A percentile compares a stretch with the other conserved stretches of the same genome.
phyloP scores from a whole-genome alignment of 2,113 vertebrate species.

The Ptychochromis oligacanthus region DNA sequence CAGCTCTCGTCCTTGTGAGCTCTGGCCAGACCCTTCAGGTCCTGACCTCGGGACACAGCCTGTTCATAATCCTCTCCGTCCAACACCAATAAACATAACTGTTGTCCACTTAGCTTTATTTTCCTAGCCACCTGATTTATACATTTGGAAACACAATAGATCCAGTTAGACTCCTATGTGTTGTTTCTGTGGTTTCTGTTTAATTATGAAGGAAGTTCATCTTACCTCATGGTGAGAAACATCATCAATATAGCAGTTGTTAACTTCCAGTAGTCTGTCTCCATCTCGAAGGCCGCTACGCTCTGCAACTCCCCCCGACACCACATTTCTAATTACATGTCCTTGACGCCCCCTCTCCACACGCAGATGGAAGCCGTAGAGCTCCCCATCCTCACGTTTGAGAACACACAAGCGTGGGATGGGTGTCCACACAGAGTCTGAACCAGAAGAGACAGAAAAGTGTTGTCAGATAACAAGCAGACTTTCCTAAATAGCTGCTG shows the following conservation, averaged over 20 bases:
- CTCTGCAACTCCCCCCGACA: slow-evolving; percentile 79
- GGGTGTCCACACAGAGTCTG: slow-evolving; percentile 30
- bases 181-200: background rate
- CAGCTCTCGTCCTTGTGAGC: background rate
- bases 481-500: background rate
- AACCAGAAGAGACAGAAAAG: slow-evolving; percentile 5
- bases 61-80: slow-evolving; percentile 68
- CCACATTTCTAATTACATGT: slow-evolving; percentile 83
- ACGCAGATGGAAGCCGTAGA: slow-evolving; percentile 85
- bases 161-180: background rate
- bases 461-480: background rate
- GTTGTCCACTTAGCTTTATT: slow-evolving; percentile 85
- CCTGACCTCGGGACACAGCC: slow-evolving; percentile 60
- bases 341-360: slow-evolving; percentile 75
- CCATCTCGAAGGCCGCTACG: slow-evolving; percentile 84
- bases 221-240: slow-evolving; percentile 82
- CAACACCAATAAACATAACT: slow-evolving; percentile 84
- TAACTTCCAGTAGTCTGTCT: slow-evolving; percentile 90
- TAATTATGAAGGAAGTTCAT: background rate
- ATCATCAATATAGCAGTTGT: slow-evolving; percentile 79
- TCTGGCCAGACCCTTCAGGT: slow-evolving; percentile 44
- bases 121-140: slow-evolving; percentile 83
- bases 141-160: background rate
- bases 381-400: slow-evolving; percentile 74
- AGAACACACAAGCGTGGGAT: slow-evolving; percentile 85